These are phyloP conservation scores for Danio kyathit DNA, from an alignment of 2,797 vertebrate species.

Conservation along the genomic window DNA sequence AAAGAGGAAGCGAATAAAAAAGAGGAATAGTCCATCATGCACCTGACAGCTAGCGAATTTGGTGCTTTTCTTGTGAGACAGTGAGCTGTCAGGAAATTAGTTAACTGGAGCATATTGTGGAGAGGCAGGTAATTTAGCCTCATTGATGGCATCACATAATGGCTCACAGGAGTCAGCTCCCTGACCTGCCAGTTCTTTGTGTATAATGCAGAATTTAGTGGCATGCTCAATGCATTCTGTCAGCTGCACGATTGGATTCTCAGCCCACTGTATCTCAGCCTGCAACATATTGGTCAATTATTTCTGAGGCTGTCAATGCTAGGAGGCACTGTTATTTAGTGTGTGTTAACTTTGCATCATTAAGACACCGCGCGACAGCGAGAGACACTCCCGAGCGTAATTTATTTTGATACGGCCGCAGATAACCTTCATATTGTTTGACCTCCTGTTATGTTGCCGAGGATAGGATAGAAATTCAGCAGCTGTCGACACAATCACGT, in stretches of 20 bases:
- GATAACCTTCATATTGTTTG: slow-evolving; percentile 81
- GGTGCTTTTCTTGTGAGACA: slow-evolving; percentile 71
- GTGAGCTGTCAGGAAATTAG: slow-evolving; percentile 80
- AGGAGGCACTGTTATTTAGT: slow-evolving; percentile 85
- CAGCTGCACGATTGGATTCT: slow-evolving; percentile 85
- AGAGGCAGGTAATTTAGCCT: slow-evolving; percentile 83
- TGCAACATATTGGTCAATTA: slow-evolving; percentile 86
- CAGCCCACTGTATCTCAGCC: slow-evolving; percentile 82
- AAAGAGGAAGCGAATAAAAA: slow-evolving; percentile 55
- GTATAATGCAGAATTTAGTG: slow-evolving; percentile 84
- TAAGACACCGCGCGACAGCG: slow-evolving; percentile 81
- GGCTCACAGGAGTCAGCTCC: slow-evolving; percentile 80
- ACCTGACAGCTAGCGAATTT: slow-evolving; percentile 78
- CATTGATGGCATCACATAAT: slow-evolving; percentile 80
- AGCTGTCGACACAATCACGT: slow-evolving; percentile 71
- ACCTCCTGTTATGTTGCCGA: slow-evolving; percentile 73
- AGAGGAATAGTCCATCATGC: slow-evolving; percentile 74
- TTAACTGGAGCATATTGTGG: slow-evolving; percentile 82
- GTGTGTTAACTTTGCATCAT: slow-evolving; percentile 86
- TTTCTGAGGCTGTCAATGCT: slow-evolving; percentile 85
- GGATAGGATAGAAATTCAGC: slow-evolving; percentile 68
- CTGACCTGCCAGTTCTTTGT: slow-evolving; percentile 85
- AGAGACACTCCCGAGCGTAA: slow-evolving; percentile 78
- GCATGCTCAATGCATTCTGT: slow-evolving; percentile 85
- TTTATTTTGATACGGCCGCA: slow-evolving; percentile 78